A percentile compares a stretch with the other conserved stretches of the same genome.
Evolutionary conservation across 2,113 vertebrate genomes (phyloP).

Genomic region (Monarcha castaneiventris): DNA sequence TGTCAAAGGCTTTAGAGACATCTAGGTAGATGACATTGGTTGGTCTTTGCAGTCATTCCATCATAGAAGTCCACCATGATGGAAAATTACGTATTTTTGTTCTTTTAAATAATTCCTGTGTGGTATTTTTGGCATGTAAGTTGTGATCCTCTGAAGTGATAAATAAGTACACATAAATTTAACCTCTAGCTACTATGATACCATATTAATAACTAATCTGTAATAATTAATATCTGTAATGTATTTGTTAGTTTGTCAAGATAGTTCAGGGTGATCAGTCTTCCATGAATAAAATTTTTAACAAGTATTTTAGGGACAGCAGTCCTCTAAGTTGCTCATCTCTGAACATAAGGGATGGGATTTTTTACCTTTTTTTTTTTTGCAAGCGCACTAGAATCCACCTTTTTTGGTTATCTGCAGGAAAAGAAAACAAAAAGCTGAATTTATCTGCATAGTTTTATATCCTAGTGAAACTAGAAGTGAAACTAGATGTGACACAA

Average conservation of each 20-base stretch:
- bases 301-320: neutral
- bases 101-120: neutral
- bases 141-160: neutral
- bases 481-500: neutral
- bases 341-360: neutral
- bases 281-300: neutral
- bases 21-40: neutral
- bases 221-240: neutral
- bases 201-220: accelerated
- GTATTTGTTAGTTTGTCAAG: neutral
- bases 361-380: neutral
- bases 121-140: neutral
- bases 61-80: neutral
- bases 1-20: neutral
- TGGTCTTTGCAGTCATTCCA: neutral
- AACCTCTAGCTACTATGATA: neutral
- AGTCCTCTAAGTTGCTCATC: neutral
- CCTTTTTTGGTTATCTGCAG: neutral
- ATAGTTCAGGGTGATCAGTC: neutral
- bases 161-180: neutral
- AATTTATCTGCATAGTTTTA: neutral
- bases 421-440: neutral
- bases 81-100: neutral
- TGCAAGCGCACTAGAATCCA: neutral
- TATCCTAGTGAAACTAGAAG: neutral